Evolutionary conservation across 2,888 invertebrate genomes (phyloP), one percentile per base, ranked within the genome.

Genomic region (Notodromas monacha): DNA sequence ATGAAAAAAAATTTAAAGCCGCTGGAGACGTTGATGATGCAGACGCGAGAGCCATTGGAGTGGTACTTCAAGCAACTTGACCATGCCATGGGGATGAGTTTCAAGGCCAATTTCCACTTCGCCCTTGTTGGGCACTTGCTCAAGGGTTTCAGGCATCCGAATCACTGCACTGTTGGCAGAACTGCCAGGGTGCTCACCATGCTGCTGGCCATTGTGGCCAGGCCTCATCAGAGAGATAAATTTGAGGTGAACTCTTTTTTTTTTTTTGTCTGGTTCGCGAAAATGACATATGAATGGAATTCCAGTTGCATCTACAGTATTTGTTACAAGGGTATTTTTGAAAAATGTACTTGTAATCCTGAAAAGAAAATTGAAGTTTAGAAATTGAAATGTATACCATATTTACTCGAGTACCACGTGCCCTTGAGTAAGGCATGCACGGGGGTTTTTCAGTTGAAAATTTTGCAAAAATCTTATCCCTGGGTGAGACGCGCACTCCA

Each of bases 41-140:
- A 68, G 31, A 79, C 81, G 0, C 54, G 92, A 15, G 84, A 84
- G 42, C 81, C 84, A 0, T 52, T 92, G 32, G 89, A 92, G 45
- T 86, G 84, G 79, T 84, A 89, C 48, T 92, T 92, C 49, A 89
- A 89, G 45, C 86, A 86, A 42, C 51, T 92, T 34, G 92, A 92
- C 48, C 79, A 86, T 45, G 74, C 81, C 3, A 84, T 92, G 14
- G 89, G 89, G 14, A 56, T 89, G 26, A 84, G 81, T 34, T 89
- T 89, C 53, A 79, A 76, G 38, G 70, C 73, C 2, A 77, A 77
- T 55, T 92, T 92, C 52, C 81, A 92, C 57, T 92, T 92, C 55
- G 92, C 89, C 4, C 57, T 92, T 31, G 92, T 86, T 28, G 92
- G 92, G 1, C 89, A 96, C 58, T 59, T 96, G 34, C 57, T 92